phyloP scores from a whole-genome alignment of 2,113 vertebrate species.

The Collichthys lucidus region DNA sequence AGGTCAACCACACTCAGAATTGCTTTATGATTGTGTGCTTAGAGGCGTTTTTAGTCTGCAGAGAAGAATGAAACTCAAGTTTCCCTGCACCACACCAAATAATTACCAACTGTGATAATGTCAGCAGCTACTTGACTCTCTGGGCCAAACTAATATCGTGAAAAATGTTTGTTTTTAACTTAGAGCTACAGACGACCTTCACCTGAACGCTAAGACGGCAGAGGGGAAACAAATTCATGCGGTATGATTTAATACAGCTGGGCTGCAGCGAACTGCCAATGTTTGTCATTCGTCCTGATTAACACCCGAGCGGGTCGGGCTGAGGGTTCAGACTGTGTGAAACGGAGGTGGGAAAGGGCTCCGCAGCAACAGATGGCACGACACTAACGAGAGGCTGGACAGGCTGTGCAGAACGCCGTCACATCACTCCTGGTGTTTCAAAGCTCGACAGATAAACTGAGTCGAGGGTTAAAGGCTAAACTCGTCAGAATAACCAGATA shows the following conservation, averaged over 20 bases:
- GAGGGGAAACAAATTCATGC: neutral
- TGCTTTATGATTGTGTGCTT: constrained; percentile 69
- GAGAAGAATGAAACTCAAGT: constrained; percentile 29
- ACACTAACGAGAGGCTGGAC: constrained; percentile 37
- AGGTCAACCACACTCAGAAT: constrained; percentile 54
- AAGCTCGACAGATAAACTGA: constrained; percentile 1
- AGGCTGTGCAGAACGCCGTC: neutral
- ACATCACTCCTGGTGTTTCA: constrained; percentile 4
- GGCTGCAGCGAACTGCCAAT: constrained; percentile 9
- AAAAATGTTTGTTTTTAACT: constrained; percentile 17
- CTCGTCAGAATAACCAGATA: neutral
- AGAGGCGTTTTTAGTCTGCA: constrained; percentile 48
- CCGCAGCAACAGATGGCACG: constrained; percentile 52
- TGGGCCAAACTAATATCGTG: neutral
- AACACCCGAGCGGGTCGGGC: constrained; percentile 16
- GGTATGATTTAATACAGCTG: constrained; percentile 28
- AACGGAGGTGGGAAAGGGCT: constrained; percentile 24
- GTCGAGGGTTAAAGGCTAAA: neutral
- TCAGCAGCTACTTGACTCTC: neutral
- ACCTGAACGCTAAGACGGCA: neutral
- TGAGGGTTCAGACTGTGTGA: constrained; percentile 24
- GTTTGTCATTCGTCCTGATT: constrained; percentile 58
- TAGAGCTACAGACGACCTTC: neutral
- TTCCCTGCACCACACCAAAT: neutral
- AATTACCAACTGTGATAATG: constrained; percentile 32